phyloP scores from a whole-genome alignment of 1,140 invertebrate species.

The Stratiolaelaps scimitus region DNA sequence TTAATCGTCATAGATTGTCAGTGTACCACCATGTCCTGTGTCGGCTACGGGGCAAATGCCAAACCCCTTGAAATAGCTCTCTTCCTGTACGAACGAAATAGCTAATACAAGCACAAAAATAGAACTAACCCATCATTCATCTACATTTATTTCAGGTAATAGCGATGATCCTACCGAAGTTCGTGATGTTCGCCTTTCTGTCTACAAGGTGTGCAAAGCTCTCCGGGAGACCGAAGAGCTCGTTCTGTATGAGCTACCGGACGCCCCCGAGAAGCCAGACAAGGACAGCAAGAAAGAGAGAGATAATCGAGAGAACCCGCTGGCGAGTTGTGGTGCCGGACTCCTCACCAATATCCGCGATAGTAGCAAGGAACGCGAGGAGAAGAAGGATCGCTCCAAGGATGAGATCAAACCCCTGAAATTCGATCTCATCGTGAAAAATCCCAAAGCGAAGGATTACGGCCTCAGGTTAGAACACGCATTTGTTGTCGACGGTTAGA shows the following conservation, averaged over 20 bases:
- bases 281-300: no score
- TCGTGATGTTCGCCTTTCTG: slow-evolving; percentile 1
- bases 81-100: no score
- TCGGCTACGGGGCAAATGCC: no score
- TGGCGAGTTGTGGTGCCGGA: no score
- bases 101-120: no score
- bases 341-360: no score
- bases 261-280: neutral
- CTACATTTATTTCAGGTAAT: slow-evolving; percentile 18
- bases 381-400: slow-evolving; percentile 4
- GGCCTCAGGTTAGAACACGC: slow-evolving; percentile 1
- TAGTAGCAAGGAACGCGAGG: neutral
- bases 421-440: slow-evolving; percentile 24
- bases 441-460: slow-evolving; percentile 8
- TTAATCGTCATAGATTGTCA: no score
- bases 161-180: slow-evolving; percentile 15
- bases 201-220: neutral
- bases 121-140: no score
- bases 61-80: no score
- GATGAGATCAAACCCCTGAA: neutral
- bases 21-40: no score
- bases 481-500: no score
- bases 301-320: no score
- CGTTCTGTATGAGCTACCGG: slow-evolving; percentile 8
- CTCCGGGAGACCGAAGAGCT: neutral